These are phyloP conservation scores for Neoseiulus cucumeris DNA, from an alignment of 1,140 invertebrate genomes.

Conservation along the genomic window DNA sequence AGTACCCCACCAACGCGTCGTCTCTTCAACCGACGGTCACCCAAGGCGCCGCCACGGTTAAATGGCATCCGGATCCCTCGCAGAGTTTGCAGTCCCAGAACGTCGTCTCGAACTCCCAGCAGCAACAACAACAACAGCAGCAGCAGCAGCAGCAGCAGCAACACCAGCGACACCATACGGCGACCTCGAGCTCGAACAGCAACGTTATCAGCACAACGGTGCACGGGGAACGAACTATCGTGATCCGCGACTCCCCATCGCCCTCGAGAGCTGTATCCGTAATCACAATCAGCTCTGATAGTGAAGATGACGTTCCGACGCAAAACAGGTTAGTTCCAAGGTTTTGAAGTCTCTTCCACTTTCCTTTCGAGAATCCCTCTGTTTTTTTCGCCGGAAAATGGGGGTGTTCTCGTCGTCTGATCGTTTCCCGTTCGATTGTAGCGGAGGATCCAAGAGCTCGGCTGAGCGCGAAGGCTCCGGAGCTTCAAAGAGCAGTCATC, in stretches of 20 bases:
- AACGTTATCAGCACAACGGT: not conserved
- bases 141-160: constrained; percentile 22
- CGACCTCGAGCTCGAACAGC: not conserved
- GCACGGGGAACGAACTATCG: constrained; percentile 47
- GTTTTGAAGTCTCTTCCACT: not conserved
- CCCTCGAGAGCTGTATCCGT: constrained; percentile 63
- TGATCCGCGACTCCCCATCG: constrained; percentile 74
- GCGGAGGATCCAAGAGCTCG: not conserved
- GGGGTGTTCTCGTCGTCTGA: not conserved
- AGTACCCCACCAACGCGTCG: constrained; percentile 15
- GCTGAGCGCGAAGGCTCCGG: not conserved
- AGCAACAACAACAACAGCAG: constrained; percentile 17
- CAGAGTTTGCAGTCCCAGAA: too few species aligned
- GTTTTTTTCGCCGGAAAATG: not conserved
- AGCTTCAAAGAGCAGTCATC: not conserved
- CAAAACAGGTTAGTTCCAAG: not conserved
- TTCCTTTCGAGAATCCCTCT: not conserved
- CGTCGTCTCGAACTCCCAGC: not conserved
- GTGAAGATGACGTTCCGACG: constrained; percentile 45
- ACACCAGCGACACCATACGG: constrained; percentile 16
- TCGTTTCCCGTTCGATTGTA: not conserved
- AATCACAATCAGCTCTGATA: constrained; percentile 88
- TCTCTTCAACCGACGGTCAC: not conserved
- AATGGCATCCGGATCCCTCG: constrained; percentile 5
- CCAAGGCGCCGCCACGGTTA: not conserved